Percentiles rank a stretch among this genome's conserved stretches.
Conservation (phyloP, 1,140 invertebrate species). For the Pararge aegeria region DNA sequence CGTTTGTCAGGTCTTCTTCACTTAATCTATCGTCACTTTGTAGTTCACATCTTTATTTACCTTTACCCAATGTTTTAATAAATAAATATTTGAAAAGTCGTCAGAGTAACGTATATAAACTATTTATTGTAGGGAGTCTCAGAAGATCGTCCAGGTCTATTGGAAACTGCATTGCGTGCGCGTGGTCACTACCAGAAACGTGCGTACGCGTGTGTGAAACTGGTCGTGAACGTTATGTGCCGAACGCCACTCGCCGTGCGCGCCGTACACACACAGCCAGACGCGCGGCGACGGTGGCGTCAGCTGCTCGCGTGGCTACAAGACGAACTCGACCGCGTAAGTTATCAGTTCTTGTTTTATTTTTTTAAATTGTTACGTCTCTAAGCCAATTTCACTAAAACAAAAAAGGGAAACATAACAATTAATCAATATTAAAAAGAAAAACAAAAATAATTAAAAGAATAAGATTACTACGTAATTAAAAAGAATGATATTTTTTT, state of each 20-base stretch:
- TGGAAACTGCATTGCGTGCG: slow-evolving; percentile 94
- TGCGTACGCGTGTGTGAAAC: slow-evolving; percentile 98
- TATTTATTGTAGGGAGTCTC: slow-evolving; percentile 83
- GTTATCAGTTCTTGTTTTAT: slow-evolving; percentile 15
- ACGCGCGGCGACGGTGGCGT: slow-evolving; percentile 92
- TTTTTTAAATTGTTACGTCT: neutral
- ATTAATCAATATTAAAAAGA: too few species aligned
- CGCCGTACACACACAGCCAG: slow-evolving; percentile 87
- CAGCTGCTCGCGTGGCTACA: slow-evolving; percentile 96
- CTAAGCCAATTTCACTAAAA: neutral
- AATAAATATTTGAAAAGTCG: too few species aligned
- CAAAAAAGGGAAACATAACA: neutral
- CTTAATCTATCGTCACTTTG: too few species aligned
- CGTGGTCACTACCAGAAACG: slow-evolving; percentile 98
- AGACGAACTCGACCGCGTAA: slow-evolving; percentile 93
- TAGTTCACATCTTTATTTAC: too few species aligned
- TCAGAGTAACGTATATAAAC: neutral
- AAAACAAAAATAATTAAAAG: too few species aligned
- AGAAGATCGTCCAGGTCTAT: slow-evolving; percentile 94
- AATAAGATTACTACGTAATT: too few species aligned
- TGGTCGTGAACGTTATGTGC: slow-evolving; percentile 93
- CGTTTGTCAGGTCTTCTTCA: too few species aligned
- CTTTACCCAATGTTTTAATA: too few species aligned
- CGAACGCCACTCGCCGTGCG: slow-evolving; percentile 88
- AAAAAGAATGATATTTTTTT: too few species aligned